A percentile compares a stretch with the other conserved stretches of the same genome.
phyloP scores from a whole-genome alignment of 2,888 invertebrate genomes.

The Drosophila paracracens region DNA sequence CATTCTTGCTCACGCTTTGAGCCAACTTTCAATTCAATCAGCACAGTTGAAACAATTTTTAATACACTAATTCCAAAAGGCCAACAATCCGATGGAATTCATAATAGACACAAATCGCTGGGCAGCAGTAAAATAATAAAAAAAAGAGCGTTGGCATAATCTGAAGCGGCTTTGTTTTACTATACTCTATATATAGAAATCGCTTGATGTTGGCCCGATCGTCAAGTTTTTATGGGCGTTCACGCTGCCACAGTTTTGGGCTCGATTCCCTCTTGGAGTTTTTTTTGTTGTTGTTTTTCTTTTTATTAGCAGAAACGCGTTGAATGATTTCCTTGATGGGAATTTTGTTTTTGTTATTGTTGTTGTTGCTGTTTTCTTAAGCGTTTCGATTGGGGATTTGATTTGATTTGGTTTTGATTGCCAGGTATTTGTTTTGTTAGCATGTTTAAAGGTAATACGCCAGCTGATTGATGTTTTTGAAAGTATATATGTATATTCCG shows the following conservation, averaged over 20 bases:
- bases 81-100: slow-evolving; percentile 51
- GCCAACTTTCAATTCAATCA: slow-evolving; percentile 65
- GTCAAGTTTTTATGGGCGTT: slow-evolving; percentile 55
- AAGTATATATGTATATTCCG: slow-evolving; percentile 52
- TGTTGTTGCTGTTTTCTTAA: slow-evolving; percentile 55
- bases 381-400: slow-evolving; percentile 64
- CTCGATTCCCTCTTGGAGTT: not conserved
- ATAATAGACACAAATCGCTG: slow-evolving; percentile 57
- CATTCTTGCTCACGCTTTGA: slow-evolving; percentile 21
- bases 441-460: slow-evolving; percentile 77
- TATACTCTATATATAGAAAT: slow-evolving; percentile 13
- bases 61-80: slow-evolving; percentile 25
- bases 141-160: slow-evolving; percentile 42
- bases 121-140: slow-evolving; percentile 32
- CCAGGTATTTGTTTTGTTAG: slow-evolving; percentile 74
- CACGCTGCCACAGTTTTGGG: slow-evolving; percentile 28
- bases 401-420: slow-evolving; percentile 62
- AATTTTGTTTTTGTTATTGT: slow-evolving; percentile 32
- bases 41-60: slow-evolving; percentile 63
- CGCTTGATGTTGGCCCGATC: slow-evolving; percentile 59
- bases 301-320: slow-evolving; percentile 58
- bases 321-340: slow-evolving; percentile 72
- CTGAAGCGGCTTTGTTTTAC: slow-evolving; percentile 46
- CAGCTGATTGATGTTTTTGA: slow-evolving; percentile 70
- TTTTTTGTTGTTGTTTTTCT: not conserved